Base-by-base conservation (phyloP, 2,888 invertebrate species). In the Diaperis boleti region DNA sequence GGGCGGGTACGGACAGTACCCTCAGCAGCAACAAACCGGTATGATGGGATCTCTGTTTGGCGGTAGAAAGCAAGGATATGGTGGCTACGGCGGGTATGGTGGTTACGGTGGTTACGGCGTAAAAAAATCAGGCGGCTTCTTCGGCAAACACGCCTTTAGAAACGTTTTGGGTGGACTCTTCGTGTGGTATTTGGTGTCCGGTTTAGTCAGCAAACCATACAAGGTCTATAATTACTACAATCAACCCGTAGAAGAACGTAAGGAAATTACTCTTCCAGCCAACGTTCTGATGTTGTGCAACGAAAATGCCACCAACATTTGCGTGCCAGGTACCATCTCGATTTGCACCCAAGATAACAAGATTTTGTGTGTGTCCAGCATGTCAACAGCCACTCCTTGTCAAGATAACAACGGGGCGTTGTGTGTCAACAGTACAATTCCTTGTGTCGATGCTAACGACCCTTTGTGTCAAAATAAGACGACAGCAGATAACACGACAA, bases 161-260 rank as follows among this genome's bases (percentile, higher is more conserved):
- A 79, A 75, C 54, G 72, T 78, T n/a, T 57, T 79, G 29, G 74
- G 76, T 31, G 80, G 79, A 2, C 70, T 79, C 59, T 67, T 79
- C 8, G 72, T 78, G 26, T 79, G 77, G 74, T 71, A 76, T 62
- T 49, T 79, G 42, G 74, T 76, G 6, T 73, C 74, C 3, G 76
- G 74, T 1, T 67, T 76, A 8, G 71, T 74, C 29, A 69, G 73
- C 18, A 65, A 69, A 2, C 74, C 75, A 2, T 77, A 79, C 69
- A 71, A 73, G 11, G 78, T 80, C 1, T 76, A 79, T 60, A 78
- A 80, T 64, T 75, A 78, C 55, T 77, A 80, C 66, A 79, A 79
- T 57, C 72, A 74, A 59, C 78, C 77, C 0, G 69, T 76, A 20
- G 68, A 72, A 33, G 70, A 74, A 8, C 56, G 66, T 47, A 72